Evolutionary conservation across 1,140 invertebrate genomes (phyloP), one percentile per base, ranked within the genome.

Genomic region (Nasonia giraulti): DNA sequence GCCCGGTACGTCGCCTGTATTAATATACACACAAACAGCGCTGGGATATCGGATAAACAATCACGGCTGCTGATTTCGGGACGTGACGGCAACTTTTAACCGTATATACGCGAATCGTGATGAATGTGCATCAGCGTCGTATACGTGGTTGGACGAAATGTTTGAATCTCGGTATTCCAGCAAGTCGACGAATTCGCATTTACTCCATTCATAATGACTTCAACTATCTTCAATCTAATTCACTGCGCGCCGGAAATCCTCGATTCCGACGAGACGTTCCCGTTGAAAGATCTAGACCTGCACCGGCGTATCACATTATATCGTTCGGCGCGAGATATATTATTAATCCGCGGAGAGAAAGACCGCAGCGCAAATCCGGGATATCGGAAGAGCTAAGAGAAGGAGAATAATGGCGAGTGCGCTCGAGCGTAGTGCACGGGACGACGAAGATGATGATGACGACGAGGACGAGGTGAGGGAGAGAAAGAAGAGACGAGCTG

Each of bases 381-480:
- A 75, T 44, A 75, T 75, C 73, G 73, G 80, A 83, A 71, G 69
- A 82, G 80, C 31, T 73, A 68, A 78, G 66, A 66, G 82, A 78
- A 69, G 55, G 76, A 76, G 23, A 82, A 66, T 66, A 78, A 80
- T 55, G 62, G 55, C 62, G 62, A 82, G 82, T 81, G 83, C 69
- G 74, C 68, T 33, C 12, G 37, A 84, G 27, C 20, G 77, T 23
- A 50, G n/a, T 20, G 6, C 1, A n/a, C 5, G 17, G 17, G 20
- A 62, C 20, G 55, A 62, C 55, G 7, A 62, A 7, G 55, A 62
- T 14, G 17, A 62, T 5, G 20, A 40, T 0, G 20, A 37, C 27
- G 66, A 69, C 3, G 66, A 71, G 68, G 23, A 31, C 11, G 33
- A 37, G 33, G 33, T 37, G 31, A 71, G 11, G n/a, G n/a, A 27